These are phyloP conservation scores for Temnothorax ravouxi DNA, from an alignment of 2,888 invertebrate species.

Conservation along the genomic window DNA sequence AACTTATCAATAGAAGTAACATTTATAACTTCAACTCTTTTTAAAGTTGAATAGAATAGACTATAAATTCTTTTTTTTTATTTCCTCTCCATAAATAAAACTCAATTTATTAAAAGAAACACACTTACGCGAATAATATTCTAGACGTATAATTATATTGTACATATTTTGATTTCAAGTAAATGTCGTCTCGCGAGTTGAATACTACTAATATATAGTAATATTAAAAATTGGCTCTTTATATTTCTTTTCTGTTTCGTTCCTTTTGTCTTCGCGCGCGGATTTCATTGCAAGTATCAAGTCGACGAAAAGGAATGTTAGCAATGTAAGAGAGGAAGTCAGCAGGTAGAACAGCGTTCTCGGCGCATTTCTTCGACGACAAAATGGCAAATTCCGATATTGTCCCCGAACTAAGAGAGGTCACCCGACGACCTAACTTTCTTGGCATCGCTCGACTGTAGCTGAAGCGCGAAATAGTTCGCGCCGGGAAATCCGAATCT, in stretches of 20 bases:
- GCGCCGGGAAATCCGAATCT: constrained; percentile 35
- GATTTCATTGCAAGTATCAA: constrained; percentile 63
- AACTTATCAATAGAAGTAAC: neutral
- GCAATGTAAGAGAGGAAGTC: constrained; percentile 71
- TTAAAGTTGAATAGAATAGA: neutral
- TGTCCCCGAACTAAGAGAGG: constrained; percentile 59
- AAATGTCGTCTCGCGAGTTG: neutral
- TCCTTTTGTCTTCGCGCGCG: constrained; percentile 63
- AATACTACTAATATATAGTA: constrained; percentile 50
- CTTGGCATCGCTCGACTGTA: constrained; percentile 39
- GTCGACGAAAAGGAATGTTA: constrained; percentile 64
- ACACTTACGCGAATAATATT: neutral
- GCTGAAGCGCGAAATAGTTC: constrained; percentile 58
- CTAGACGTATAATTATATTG: neutral
- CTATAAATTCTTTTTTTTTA: neutral
- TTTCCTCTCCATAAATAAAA: neutral
- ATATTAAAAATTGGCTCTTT: constrained; percentile 68
- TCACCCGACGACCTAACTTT: constrained; percentile 55
- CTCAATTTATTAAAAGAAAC: neutral
- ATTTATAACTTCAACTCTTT: neutral
- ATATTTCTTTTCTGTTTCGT: constrained; percentile 59
- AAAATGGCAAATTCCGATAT: constrained; percentile 72
- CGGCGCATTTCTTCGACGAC: constrained; percentile 69
- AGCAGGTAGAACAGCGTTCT: constrained; percentile 65
- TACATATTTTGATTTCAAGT: neutral